Percentiles rank a stretch among this genome's conserved stretches.
Evolutionary conservation across 2,113 vertebrate genomes (phyloP).

Genomic region (Gymnarchus niloticus): DNA sequence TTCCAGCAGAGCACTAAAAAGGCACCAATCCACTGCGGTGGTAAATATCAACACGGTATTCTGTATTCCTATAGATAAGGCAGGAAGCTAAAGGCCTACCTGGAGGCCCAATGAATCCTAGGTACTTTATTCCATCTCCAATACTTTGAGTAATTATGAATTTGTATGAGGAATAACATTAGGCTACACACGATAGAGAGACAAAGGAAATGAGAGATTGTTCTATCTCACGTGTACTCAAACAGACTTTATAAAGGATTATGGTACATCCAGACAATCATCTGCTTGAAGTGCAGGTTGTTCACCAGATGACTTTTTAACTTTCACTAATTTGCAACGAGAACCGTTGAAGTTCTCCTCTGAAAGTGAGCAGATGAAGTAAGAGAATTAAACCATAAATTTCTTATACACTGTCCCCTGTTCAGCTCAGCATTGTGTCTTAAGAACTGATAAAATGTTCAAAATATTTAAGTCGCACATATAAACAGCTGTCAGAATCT

Average conservation of each 20-base stretch:
- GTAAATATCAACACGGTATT: conserved; percentile 34
- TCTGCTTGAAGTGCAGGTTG: neutral
- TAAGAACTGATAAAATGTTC: neutral
- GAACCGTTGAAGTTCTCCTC: neutral
- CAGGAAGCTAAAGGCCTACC: neutral
- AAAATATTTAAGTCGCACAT: neutral
- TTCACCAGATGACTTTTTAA: neutral
- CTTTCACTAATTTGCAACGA: neutral
- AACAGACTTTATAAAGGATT: neutral
- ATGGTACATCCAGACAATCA: neutral
- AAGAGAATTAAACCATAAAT: neutral
- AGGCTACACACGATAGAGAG: neutral
- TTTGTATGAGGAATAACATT: conserved; percentile 33
- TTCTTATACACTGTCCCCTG: neutral
- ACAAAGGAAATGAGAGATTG: neutral
- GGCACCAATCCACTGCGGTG: conserved; percentile 56
- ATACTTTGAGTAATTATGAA: neutral
- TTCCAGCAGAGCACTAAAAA: conserved; percentile 42
- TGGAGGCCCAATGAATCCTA: neutral
- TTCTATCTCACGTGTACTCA: neutral
- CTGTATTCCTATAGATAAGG: neutral
- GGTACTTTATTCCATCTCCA: neutral
- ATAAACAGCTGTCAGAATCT: neutral
- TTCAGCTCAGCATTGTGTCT: neutral
- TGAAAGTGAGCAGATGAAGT: neutral